Base-by-base conservation (phyloP, 2,113 vertebrate genomes). In the Hystrix brachyura region DNA sequence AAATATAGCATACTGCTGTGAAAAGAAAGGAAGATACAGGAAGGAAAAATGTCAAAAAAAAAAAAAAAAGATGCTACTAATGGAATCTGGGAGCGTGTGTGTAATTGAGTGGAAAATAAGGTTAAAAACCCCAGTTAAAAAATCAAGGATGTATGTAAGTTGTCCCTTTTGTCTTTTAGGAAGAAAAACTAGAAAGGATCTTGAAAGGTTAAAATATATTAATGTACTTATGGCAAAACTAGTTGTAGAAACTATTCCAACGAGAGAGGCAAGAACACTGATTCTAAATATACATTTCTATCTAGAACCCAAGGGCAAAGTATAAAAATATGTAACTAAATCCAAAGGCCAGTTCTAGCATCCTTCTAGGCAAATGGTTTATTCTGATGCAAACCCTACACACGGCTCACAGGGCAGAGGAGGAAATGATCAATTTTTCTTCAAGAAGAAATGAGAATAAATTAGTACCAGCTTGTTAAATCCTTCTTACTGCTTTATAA, bases 401-500 rank as follows among this genome's bases (percentile, higher is more conserved):
- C 38, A 55, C 60, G 74, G 48, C 3, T 87, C 80, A 51, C 19
- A 81, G 69, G 51, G 93, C 34, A 86, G 64, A 62, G 38, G 57
- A 79, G 43, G 18, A 57, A 57, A 57, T 94, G 32, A 72, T 1
- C 27, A 34, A 2, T 53, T 79, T 87, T 96, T 60, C 94, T 95
- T 91, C 84, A 78, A 78, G 29, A 83, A 92, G 14, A 79, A 94
- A 57, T 34, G 4, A 85, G 65, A n/a, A 94, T 78, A 95, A 82
- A 84, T 97, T 86, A 94, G 94, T 94, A 46, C 32, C 34, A 74
- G 48, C 0, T 82, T 94, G 51, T 85, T 93, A 96, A 94, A 95
- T 92, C 92, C 23, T 69, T 93, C 27, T 95, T 96, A 83, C 38
- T 72, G 78, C 9, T 90, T 90, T 64, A 78, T 38, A 90, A 87